Percentiles rank a stretch among this genome's conserved stretches.
phyloP scores from a whole-genome alignment of 2,797 vertebrate species.

The Catharus ustulatus region DNA sequence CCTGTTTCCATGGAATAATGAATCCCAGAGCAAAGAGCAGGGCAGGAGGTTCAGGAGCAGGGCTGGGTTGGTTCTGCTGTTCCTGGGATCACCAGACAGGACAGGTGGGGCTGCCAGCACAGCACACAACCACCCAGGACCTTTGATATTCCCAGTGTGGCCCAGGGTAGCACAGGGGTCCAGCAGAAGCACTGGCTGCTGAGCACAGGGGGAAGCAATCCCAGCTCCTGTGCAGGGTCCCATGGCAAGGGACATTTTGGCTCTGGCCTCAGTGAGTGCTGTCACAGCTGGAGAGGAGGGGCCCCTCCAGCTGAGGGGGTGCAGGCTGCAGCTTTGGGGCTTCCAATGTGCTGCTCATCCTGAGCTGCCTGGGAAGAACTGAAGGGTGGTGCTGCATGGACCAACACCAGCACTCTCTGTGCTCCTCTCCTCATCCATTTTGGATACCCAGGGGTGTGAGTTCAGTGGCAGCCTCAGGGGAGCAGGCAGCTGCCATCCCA shows the following conservation, averaged over 20 bases:
- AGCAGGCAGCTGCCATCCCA: not conserved
- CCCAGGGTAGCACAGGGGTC: not conserved
- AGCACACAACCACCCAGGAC: not conserved
- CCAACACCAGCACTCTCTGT: rapidly evolving
- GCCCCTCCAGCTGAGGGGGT: not conserved
- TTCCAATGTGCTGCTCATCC: rapidly evolving
- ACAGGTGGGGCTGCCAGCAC: not conserved
- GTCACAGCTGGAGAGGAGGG: not conserved
- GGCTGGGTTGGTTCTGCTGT: not conserved
- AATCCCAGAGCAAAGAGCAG: rapidly evolving
- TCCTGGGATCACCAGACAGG: not conserved
- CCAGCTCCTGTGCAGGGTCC: not conserved
- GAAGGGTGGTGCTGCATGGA: too few relatives aligned
- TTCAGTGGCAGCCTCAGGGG: not conserved
- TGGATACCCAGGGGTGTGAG: not conserved
- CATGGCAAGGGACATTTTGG: not conserved
- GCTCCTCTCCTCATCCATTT: not conserved
- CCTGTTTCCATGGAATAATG: not conserved
- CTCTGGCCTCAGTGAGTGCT: not conserved
- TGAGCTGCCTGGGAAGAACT: not conserved
- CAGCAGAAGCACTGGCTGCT: not conserved
- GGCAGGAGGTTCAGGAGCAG: not conserved
- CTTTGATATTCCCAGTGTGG: not conserved
- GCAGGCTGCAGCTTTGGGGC: not conserved
- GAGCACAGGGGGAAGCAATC: too few relatives aligned